A percentile compares a stretch with the other conserved stretches of the same genome.
Evolutionary conservation across 2,888 invertebrate species (phyloP).

Genomic region (Galeruca laticollis): DNA sequence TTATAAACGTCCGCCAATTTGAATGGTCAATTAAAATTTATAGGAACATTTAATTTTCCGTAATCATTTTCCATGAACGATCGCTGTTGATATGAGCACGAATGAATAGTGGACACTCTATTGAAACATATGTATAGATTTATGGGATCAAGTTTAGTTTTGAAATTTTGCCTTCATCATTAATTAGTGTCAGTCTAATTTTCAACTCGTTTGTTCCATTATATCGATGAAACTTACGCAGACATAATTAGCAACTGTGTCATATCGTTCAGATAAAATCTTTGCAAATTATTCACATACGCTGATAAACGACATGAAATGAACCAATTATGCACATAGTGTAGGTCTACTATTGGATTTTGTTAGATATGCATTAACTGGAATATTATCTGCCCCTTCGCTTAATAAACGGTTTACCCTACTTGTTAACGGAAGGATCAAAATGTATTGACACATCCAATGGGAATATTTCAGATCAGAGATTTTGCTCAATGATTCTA

Average conservation of each 20-base stretch:
- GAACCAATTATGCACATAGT: constrained; percentile 20
- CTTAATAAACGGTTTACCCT: constrained; percentile 1
- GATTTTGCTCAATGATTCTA: too few species aligned
- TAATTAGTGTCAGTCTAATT: constrained; percentile 30
- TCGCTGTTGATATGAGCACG: not conserved
- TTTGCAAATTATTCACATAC: constrained; percentile 37
- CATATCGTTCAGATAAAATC: constrained; percentile 37
- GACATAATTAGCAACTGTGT: constrained; percentile 35
- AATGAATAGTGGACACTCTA: not conserved
- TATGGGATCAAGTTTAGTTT: not conserved
- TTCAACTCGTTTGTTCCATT: constrained; percentile 40
- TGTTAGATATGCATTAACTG: constrained; percentile 21
- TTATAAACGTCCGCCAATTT: too few species aligned
- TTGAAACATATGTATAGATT: not conserved
- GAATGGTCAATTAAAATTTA: too few species aligned
- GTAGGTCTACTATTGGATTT: constrained; percentile 15
- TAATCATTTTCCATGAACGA: not conserved
- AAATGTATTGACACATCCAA: constrained; percentile 69
- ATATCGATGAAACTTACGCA: constrained; percentile 28
- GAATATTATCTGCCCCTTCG: constrained; percentile 23
- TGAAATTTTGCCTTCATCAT: constrained; percentile 12
- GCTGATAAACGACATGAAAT: constrained; percentile 24
- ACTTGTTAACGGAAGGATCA: not conserved
- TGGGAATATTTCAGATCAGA: constrained; percentile 52
- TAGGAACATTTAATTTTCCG: not conserved